Conservation (phyloP, 2,888 invertebrate genomes). For the Bellardia pandia region DNA sequence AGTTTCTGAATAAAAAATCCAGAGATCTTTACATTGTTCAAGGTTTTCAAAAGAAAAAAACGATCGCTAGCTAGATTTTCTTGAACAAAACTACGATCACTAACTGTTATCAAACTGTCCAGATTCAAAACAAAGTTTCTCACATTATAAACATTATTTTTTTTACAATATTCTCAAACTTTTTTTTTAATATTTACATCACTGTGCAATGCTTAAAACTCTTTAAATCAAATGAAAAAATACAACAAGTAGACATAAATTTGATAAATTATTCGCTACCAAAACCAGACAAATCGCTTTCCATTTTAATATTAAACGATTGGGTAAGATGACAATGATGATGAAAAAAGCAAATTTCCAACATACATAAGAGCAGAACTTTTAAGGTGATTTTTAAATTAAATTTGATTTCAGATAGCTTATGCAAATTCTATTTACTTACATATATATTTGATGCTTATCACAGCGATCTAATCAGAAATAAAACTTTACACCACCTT, state of each 20-base stretch:
- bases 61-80: background rate
- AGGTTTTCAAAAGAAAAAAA: background rate
- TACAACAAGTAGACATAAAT: conserved; percentile 25
- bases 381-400: background rate
- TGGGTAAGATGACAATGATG: conserved; percentile 37
- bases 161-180: background rate
- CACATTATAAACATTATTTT: too few species aligned
- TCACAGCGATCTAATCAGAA: too few species aligned
- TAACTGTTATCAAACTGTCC: too few species aligned
- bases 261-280: conserved; percentile 79
- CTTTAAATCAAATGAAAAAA: conserved; percentile 13
- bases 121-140: too few species aligned
- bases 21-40: background rate
- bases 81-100: too few species aligned
- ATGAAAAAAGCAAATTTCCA: background rate
- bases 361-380: too few species aligned
- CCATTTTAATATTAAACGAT: conserved; percentile 79
- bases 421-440: background rate
- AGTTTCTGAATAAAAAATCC: too few species aligned
- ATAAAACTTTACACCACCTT: too few species aligned
- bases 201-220: conserved; percentile 30
- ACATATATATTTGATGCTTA: too few species aligned
- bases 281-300: conserved; percentile 83
- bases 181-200: background rate
- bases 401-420: background rate